Conservation (phyloP, 2,888 invertebrate species). For the Uloborus plumipes region DNA sequence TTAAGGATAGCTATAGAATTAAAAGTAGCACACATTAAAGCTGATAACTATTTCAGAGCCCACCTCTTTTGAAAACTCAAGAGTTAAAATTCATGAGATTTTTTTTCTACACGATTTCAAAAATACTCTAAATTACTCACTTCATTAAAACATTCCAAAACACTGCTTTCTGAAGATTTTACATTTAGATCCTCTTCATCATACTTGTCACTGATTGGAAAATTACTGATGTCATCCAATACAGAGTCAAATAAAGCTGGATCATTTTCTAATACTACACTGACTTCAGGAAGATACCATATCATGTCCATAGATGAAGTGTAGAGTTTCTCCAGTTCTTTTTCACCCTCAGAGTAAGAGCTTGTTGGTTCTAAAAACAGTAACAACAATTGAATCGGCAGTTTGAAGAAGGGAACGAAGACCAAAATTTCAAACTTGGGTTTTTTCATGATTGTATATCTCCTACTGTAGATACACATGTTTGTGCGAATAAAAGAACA, state of each 20-base stretch:
- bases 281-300: conserved; percentile 48
- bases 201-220: conserved; percentile 28
- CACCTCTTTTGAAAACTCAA: too few species aligned
- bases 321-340: conserved; percentile 43
- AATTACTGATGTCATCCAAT: conserved; percentile 34
- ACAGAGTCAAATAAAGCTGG: conserved; percentile 31
- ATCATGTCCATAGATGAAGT: conserved; percentile 38
- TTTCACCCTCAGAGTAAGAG: conserved; percentile 28
- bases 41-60: too few species aligned
- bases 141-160: conserved; percentile 5
- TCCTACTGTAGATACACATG: too few species aligned
- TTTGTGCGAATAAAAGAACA: too few species aligned
- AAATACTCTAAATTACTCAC: background rate
- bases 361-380: conserved; percentile 1
- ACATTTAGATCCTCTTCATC: conserved; percentile 8
- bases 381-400: too few species aligned
- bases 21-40: too few species aligned
- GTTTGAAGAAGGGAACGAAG: too few species aligned
- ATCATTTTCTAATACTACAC: conserved; percentile 44
- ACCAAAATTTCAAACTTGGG: too few species aligned
- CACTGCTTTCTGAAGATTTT: background rate
- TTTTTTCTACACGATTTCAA: too few species aligned
- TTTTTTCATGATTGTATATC: too few species aligned
- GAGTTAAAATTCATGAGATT: too few species aligned
- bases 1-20: too few species aligned